Percentiles rank a stretch among this genome's conserved stretches.
Conservation (phyloP, 1,140 invertebrate genomes). For the Lasaia peninsularis region DNA sequence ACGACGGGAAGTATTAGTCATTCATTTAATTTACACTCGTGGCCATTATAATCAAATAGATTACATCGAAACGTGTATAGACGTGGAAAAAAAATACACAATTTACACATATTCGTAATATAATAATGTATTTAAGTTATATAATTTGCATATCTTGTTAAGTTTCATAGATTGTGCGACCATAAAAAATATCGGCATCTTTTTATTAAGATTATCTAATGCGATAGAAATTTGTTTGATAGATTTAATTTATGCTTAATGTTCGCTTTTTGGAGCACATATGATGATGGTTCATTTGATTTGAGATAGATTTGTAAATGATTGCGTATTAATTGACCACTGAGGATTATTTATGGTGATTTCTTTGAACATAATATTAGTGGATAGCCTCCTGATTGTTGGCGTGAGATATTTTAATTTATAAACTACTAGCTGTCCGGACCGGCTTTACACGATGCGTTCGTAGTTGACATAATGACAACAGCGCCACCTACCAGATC, state of each 20-base stretch:
- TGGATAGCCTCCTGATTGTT: neutral
- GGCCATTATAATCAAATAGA: neutral
- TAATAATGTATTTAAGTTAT: neutral
- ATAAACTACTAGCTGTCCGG: neutral
- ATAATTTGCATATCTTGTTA: conserved; percentile 4
- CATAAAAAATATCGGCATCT: neutral
- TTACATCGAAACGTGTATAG: neutral
- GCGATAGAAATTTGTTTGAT: neutral
- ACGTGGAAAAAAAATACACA: neutral
- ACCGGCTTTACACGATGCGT: too few relatives aligned
- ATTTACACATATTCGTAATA: neutral
- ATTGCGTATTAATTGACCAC: neutral
- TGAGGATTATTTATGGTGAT: neutral
- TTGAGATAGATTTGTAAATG: neutral
- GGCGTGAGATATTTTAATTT: neutral
- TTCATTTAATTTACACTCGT: conserved; percentile 7
- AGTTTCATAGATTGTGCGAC: neutral
- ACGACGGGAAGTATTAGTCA: conserved; percentile 22
- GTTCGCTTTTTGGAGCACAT: neutral
- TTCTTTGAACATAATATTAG: neutral
- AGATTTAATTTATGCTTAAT: neutral
- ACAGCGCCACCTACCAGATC: too few relatives aligned
- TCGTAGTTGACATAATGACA: too few relatives aligned
- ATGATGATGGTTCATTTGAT: neutral
- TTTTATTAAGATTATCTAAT: neutral